Evolutionary conservation across 2,888 invertebrate genomes (phyloP), one percentile per base, ranked within the genome.

Genomic region (Vandiemenella viatica): DNA sequence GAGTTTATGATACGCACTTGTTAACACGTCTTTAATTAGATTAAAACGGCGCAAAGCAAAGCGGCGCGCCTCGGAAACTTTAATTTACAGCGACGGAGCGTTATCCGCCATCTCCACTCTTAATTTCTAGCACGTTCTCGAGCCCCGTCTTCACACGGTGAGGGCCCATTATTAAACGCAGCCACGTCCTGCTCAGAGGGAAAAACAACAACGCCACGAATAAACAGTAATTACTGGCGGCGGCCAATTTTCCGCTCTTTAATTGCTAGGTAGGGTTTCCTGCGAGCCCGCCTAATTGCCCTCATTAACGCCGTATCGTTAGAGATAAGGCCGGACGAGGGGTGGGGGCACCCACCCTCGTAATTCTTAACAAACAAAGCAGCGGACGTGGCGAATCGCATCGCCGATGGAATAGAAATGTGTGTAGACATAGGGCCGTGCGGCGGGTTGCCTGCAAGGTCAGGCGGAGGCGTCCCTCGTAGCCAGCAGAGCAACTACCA

Each of bases 231-330:
- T 47, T 47, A 47, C 47, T 40, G 41, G 40, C 41, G 32, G 41
- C 47, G 47, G 41, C 40, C 47, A 47, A 47, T 47, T 47, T 47
- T 47, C 47, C 42, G 41, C 42, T 42, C 47, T 42, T 47, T 47
- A 47, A 47, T 47, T 47, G 41, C 22, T 26, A 19, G 47, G 15
- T 47, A 42, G 32, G 42, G 47, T 47, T 47, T 47, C 47, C 41
- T 47, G 40, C 47, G 40, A 19, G 47, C 22, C 23, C 32, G 42
- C 47, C 41, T 47, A 47, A 47, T 47, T 47, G 41, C 47, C 47
- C 32, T 47, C 47, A 47, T 47, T 47, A 47, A 41, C 47, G 47
- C 47, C 32, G 32, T 32, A 32, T 32, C 32, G 32, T n/a, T 10
- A n/a, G 32, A 32, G 32, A 32, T 32, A 32, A 32, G 32, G 32